These are phyloP conservation scores for Physocephala rufipes DNA, from an alignment of 2,888 invertebrate genomes.

Conservation along the genomic window DNA sequence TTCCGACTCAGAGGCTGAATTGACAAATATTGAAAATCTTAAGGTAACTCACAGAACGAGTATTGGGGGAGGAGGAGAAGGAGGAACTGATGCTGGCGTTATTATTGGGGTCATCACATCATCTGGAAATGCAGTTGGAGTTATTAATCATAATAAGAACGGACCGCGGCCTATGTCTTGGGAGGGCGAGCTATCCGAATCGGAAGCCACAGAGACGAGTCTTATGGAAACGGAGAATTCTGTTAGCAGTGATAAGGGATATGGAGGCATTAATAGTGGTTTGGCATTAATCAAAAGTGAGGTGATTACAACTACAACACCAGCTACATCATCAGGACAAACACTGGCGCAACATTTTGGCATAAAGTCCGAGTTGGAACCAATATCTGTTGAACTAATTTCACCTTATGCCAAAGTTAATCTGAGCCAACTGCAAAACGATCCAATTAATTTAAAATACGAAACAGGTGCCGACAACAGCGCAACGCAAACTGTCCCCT, in stretches of 20 bases:
- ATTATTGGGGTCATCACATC: conserved; percentile 15
- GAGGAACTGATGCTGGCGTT: background rate
- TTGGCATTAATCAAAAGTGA: conserved; percentile 58
- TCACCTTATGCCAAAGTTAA: conserved; percentile 50
- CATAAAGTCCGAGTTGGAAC: conserved; percentile 58
- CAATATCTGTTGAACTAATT: conserved; percentile 52
- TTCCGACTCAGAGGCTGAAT: conserved; percentile 63
- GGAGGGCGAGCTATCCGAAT: conserved; percentile 92
- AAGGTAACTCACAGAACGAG: conserved; percentile 68
- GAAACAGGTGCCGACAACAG: conserved; percentile 53
- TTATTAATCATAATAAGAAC: conserved; percentile 52
- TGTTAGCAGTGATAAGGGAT: conserved; percentile 47
- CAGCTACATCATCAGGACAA: conserved; percentile 18
- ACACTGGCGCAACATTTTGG: conserved; percentile 40
- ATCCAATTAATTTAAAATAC: conserved; percentile 64
- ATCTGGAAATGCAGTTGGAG: background rate
- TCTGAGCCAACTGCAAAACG: conserved; percentile 58
- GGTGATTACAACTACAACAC: conserved; percentile 46
- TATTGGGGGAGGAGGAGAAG: conserved; percentile 35
- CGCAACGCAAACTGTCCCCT: conserved; percentile 41
- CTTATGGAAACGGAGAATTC: conserved; percentile 66
- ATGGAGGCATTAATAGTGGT: conserved; percentile 31
- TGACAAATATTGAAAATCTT: conserved; percentile 64
- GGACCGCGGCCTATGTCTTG: conserved; percentile 88
- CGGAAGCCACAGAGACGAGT: conserved; percentile 70